A percentile compares a stretch with the other conserved stretches of the same genome.
Conservation (phyloP, 1,140 invertebrate genomes). For the Ceratitis capitata region DNA sequence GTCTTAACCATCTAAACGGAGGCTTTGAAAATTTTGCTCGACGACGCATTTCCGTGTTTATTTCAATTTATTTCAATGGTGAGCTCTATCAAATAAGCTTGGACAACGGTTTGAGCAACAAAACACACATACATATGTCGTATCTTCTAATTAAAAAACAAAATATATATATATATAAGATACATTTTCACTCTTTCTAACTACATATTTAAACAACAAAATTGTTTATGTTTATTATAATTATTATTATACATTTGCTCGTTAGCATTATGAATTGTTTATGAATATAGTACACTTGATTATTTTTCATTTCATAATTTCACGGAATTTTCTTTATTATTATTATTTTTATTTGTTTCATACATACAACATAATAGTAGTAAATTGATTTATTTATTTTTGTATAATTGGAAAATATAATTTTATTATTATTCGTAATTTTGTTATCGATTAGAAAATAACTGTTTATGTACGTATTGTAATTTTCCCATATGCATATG, state of each 20-base stretch:
- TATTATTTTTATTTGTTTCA: neutral
- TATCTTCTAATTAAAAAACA: too few relatives aligned
- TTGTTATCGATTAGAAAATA: constrained; percentile 29
- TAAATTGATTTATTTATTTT: constrained; percentile 35
- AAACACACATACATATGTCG: neutral
- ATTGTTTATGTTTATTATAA: neutral
- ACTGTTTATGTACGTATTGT: too few relatives aligned
- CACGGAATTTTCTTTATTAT: constrained; percentile 29
- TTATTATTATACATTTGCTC: neutral
- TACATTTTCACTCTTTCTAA: neutral
- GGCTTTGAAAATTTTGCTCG: too few relatives aligned
- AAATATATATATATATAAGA: too few relatives aligned
- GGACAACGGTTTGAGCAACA: too few relatives aligned
- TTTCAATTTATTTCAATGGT: too few relatives aligned
- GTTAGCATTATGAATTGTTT: too few relatives aligned
- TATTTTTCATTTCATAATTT: constrained; percentile 4
- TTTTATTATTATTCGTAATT: constrained; percentile 37
- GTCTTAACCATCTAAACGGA: too few relatives aligned
- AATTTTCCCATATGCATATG: constrained; percentile 10
- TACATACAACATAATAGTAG: constrained; percentile 30
- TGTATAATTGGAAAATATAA: constrained; percentile 38
- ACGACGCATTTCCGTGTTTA: too few relatives aligned
- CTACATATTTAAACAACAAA: neutral
- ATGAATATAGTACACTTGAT: neutral
- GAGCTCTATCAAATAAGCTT: too few relatives aligned